phyloP scores from a whole-genome alignment of 2,888 invertebrate genomes.

The Cremastinae sp. region DNA sequence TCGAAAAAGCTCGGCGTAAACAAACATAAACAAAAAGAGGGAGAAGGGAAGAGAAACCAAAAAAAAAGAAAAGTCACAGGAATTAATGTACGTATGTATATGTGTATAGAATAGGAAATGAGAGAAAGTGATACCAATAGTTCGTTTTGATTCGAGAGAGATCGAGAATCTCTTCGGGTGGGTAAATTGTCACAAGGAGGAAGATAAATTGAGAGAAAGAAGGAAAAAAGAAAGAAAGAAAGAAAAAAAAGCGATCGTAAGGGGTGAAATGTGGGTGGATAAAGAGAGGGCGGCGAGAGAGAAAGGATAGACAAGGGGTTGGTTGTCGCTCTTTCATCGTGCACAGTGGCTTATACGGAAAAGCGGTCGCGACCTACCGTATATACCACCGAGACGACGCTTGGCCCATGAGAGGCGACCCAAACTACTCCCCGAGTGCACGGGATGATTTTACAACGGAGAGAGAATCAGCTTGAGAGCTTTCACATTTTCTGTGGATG shows the following conservation, averaged over 20 bases:
- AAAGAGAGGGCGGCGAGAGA: conserved; percentile 1
- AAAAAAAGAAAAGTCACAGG: too few relatives aligned
- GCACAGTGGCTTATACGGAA: conserved; percentile 62
- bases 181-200: not conserved
- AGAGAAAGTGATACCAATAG: too few relatives aligned
- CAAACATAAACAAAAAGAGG: too few relatives aligned
- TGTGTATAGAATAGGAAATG: too few relatives aligned
- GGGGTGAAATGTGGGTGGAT: not conserved
- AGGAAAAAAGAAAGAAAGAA: not conserved
- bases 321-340: conserved; percentile 27
- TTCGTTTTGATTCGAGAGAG: too few relatives aligned
- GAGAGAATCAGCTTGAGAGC: conserved; percentile 15
- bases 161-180: not conserved
- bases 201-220: not conserved
- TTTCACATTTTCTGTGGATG: conserved; percentile 40
- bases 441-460: conserved; percentile 7
- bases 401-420: conserved; percentile 14
- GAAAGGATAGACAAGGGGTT: not conserved
- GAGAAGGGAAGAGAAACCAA: too few relatives aligned
- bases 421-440: conserved; percentile 23
- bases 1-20: too few relatives aligned
- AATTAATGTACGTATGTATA: too few relatives aligned
- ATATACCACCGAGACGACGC: conserved; percentile 48
- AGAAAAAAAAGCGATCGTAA: not conserved
- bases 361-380: conserved; percentile 59